Evolutionary conservation across 2,113 vertebrate species (phyloP).

Genomic region (Columba livia): DNA sequence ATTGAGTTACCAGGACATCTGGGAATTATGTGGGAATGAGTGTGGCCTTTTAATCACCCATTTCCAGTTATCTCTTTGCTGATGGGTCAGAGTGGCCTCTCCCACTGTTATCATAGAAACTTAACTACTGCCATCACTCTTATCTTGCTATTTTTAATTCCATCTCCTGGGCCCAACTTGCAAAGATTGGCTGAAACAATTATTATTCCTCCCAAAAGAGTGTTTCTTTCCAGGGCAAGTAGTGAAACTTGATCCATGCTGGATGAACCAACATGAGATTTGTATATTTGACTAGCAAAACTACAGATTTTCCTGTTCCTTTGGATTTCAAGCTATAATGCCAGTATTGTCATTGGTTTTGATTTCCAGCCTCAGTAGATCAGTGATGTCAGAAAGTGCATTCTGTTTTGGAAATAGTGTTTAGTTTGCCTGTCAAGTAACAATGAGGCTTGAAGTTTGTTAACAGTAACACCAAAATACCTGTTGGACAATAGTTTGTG

Average conservation of each 20-base stretch:
- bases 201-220: background rate
- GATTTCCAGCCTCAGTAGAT: background rate
- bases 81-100: background rate
- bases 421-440: background rate
- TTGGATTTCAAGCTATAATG: background rate
- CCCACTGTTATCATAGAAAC: background rate
- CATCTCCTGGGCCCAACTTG: background rate
- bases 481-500: background rate
- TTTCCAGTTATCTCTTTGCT: constrained; percentile 8
- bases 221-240: background rate
- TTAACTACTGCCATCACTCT: background rate
- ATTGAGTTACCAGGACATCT: background rate
- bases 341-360: background rate
- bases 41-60: background rate
- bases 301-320: background rate
- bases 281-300: background rate
- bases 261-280: background rate
- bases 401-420: background rate
- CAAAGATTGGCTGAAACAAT: background rate
- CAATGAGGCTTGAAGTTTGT: background rate
- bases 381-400: background rate
- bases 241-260: background rate
- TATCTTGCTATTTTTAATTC: constrained; percentile 5
- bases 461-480: background rate
- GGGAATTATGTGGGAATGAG: constrained; percentile 19